These are phyloP conservation scores for Zalophus californianus DNA, from an alignment of 2,797 vertebrate genomes.

Conservation along the genomic window DNA sequence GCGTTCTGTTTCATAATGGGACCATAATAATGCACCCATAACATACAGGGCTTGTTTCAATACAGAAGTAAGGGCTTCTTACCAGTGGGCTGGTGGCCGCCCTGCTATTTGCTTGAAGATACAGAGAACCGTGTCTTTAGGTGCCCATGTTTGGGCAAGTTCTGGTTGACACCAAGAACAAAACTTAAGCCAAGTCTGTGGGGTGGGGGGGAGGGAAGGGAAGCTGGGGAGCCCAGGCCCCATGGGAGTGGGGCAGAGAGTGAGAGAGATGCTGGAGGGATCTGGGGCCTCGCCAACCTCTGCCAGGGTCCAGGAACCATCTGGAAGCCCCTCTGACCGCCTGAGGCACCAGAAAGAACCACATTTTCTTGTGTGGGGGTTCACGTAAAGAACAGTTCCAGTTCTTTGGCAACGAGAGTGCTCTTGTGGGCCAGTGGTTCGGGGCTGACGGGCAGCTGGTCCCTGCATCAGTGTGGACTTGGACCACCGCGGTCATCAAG, in stretches of 20 bases:
- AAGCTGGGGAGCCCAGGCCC: neutral
- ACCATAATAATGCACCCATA: neutral
- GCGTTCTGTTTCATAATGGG: no score
- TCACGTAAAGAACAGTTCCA: neutral
- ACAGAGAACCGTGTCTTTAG: neutral
- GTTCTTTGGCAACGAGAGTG: neutral
- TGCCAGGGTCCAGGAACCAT: neutral
- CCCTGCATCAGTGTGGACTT: neutral
- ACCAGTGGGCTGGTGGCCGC: neutral
- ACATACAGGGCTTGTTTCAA: neutral
- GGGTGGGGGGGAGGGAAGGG: neutral
- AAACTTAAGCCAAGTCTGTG: neutral
- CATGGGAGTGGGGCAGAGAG: fast-evolving
- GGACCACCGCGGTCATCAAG: neutral
- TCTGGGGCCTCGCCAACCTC: neutral
- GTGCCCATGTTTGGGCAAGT: neutral
- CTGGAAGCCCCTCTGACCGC: neutral
- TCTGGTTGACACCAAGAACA: neutral
- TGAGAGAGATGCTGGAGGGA: neutral
- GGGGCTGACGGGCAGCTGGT: neutral
- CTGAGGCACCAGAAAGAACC: neutral
- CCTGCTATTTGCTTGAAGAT: neutral
- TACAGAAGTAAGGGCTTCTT: neutral
- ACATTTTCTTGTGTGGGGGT: neutral
- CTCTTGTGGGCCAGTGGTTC: neutral